Evolutionary conservation across 2,888 invertebrate species (phyloP).

Genomic region (Sarcophaga variegata): DNA sequence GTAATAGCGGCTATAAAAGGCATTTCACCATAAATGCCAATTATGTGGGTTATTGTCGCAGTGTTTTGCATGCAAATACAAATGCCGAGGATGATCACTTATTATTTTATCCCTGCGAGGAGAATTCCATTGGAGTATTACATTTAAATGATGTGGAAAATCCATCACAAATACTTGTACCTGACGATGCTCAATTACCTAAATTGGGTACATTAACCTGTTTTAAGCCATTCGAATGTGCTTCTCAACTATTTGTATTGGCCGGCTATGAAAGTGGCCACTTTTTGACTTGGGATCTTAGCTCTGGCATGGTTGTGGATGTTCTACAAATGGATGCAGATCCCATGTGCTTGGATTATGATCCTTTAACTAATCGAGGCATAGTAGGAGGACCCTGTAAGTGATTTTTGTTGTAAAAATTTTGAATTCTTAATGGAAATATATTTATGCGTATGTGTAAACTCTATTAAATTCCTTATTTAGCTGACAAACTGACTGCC

Average conservation of each 20-base stretch:
- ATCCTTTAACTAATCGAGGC: constrained; percentile 85
- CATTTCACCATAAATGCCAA: constrained; percentile 84
- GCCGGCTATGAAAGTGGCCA: constrained; percentile 90
- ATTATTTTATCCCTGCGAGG: constrained; percentile 86
- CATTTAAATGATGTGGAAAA: constrained; percentile 80
- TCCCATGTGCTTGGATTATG: constrained; percentile 88
- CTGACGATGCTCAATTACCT: constrained; percentile 77
- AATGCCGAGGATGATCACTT: constrained; percentile 81
- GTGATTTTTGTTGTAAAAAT: constrained; percentile 47
- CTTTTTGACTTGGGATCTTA: constrained; percentile 88
- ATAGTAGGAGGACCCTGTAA: constrained; percentile 84
- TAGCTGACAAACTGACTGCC: constrained; percentile 77
- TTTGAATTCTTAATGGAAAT: neutral
- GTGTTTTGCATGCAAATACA: constrained; percentile 80
- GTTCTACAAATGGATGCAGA: constrained; percentile 83
- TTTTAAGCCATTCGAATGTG: constrained; percentile 82
- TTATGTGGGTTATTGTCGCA: constrained; percentile 88
- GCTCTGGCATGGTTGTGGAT: constrained; percentile 82
- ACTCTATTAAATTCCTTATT: neutral
- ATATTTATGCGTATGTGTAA: neutral
- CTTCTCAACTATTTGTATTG: constrained; percentile 84
- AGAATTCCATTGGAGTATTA: constrained; percentile 82
- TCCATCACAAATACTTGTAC: constrained; percentile 78
- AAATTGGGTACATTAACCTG: constrained; percentile 84
- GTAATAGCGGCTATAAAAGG: constrained; percentile 85